Percentiles rank a stretch among this genome's conserved stretches.
Evolutionary conservation across 2,797 vertebrate species (phyloP).

Genomic region (Cheirogaleus major): DNA sequence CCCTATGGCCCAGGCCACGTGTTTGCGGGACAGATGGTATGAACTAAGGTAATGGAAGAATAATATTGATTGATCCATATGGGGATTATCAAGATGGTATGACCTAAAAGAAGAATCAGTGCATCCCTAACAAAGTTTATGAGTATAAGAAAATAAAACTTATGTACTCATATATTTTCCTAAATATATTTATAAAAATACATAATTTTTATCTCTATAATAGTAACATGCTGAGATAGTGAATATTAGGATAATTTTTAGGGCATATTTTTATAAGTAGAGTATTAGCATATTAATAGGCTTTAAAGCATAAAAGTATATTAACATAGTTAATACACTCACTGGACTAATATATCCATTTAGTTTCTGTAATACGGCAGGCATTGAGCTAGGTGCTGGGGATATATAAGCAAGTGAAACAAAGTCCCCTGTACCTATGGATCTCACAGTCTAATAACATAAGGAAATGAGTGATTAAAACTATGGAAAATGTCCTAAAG

Average conservation of each 20-base stretch:
- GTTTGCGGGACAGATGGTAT: not conserved
- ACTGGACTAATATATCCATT: not conserved
- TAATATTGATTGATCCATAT: not conserved
- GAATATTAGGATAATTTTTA: not conserved
- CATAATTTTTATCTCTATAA: not conserved
- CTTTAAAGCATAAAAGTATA: not conserved
- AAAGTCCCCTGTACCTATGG: not conserved
- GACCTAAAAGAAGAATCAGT: not conserved
- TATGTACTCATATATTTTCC: not conserved
- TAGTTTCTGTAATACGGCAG: not conserved
- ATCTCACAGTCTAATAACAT: not conserved
- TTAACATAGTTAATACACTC: not conserved
- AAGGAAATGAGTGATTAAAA: not conserved
- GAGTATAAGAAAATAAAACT: not conserved
- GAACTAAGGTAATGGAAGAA: not conserved
- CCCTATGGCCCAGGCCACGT: not conserved
- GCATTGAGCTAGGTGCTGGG: not conserved
- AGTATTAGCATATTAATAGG: not conserved
- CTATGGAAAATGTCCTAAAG: not conserved
- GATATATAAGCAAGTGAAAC: not conserved
- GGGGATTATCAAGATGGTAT: not conserved
- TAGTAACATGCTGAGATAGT: not conserved
- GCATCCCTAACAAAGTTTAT: not conserved
- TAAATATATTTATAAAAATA: constrained; percentile 1
- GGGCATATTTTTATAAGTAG: not conserved